Evolutionary conservation across 2,888 invertebrate genomes (phyloP).

Genomic region (Axea sp.): DNA sequence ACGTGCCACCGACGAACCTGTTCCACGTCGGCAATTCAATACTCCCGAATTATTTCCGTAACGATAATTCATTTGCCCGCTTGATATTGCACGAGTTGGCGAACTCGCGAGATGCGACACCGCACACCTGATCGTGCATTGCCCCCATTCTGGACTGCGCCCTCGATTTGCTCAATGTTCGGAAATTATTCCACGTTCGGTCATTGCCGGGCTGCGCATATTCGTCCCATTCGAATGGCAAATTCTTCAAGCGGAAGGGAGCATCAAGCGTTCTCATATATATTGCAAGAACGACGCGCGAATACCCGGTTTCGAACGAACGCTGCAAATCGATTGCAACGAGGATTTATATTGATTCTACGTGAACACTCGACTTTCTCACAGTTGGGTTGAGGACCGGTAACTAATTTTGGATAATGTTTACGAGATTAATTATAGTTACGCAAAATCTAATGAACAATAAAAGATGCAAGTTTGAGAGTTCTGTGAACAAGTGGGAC

Average conservation of each 20-base stretch:
- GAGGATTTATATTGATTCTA: conserved; percentile 21
- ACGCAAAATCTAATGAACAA: conserved; percentile 5
- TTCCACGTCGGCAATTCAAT: conserved; percentile 65
- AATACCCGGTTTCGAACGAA: conserved; percentile 13
- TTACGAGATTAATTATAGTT: conserved; percentile 4
- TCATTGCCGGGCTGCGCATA: conserved; percentile 13
- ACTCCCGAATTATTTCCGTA: conserved; percentile 67
- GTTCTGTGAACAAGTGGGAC: too few species aligned
- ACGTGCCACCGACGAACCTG: conserved; percentile 39
- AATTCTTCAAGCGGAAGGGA: conserved; percentile 32
- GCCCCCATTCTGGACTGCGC: background rate
- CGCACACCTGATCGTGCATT: conserved; percentile 25
- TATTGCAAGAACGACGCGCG: conserved; percentile 39
- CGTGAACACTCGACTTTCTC: background rate
- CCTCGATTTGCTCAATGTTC: background rate
- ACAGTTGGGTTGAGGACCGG: background rate
- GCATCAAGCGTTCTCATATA: conserved; percentile 26
- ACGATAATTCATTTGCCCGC: conserved; percentile 63
- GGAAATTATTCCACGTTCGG: conserved; percentile 51
- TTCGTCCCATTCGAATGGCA: conserved; percentile 21
- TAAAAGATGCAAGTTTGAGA: conserved; percentile 13
- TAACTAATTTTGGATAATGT: conserved; percentile 15
- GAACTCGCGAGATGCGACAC: conserved; percentile 53
- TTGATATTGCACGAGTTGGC: conserved; percentile 55
- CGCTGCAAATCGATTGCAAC: conserved; percentile 14